phyloP scores from a whole-genome alignment of 1,140 invertebrate species.

The Lasioglossum baleicum region DNA sequence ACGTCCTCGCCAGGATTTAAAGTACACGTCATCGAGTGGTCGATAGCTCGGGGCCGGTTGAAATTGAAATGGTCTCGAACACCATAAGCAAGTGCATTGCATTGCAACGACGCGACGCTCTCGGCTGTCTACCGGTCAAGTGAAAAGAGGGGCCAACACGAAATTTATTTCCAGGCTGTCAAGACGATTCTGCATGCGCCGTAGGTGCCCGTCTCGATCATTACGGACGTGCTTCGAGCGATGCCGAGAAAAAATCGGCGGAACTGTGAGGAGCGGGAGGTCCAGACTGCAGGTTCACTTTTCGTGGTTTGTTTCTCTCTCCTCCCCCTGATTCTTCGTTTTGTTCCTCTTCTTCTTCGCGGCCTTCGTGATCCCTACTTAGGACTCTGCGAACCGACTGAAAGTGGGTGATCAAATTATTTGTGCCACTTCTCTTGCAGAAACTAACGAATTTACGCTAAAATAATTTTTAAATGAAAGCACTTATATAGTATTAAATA shows the following conservation, averaged over 20 bases:
- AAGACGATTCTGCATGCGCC: constrained; percentile 64
- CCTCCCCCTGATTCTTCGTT: neutral
- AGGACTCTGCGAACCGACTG: constrained; percentile 35
- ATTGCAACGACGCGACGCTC: neutral
- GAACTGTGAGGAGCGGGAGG: neutral
- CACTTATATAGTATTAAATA: too few species aligned
- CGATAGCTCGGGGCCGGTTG: neutral
- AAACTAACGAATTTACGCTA: too few species aligned
- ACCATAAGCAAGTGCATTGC: neutral
- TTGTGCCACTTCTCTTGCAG: too few species aligned
- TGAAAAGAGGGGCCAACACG: constrained; percentile 7
- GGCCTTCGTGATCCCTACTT: constrained; percentile 33
- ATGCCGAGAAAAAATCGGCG: constrained; percentile 38
- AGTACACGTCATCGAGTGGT: neutral
- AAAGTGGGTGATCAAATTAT: constrained; percentile 1
- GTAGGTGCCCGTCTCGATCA: constrained; percentile 58
- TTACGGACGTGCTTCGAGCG: constrained; percentile 48
- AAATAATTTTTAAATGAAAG: too few species aligned
- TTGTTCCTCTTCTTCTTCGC: constrained; percentile 4
- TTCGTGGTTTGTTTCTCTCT: neutral
- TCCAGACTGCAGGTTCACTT: constrained; percentile 22
- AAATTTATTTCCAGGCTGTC: constrained; percentile 69
- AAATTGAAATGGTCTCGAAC: constrained; percentile 23
- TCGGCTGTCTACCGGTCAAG: neutral
- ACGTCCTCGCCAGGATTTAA: neutral